Evolutionary conservation across 1,140 invertebrate genomes (phyloP).

Genomic region (Psilanteris sp.): DNA sequence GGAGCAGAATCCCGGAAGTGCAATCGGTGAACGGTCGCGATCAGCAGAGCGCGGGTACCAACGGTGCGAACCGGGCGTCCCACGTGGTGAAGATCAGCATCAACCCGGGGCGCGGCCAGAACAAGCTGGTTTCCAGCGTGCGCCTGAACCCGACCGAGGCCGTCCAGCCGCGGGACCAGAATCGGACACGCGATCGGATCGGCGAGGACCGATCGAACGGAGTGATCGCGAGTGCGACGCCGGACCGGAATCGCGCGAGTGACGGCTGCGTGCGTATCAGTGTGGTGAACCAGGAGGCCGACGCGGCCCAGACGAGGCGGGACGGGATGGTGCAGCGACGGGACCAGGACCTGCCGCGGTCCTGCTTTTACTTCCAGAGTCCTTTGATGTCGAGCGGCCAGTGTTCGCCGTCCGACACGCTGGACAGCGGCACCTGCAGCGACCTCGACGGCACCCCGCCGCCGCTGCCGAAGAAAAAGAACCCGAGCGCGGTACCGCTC

Average conservation of each 20-base stretch:
- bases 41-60: constrained; percentile 72
- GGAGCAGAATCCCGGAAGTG: constrained; percentile 71
- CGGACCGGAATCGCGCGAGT: constrained; percentile 51
- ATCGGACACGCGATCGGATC: too few relatives aligned
- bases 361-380: constrained; percentile 82
- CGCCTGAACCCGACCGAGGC: constrained; percentile 69
- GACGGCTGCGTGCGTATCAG: constrained; percentile 79
- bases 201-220: too few relatives aligned
- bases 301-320: constrained; percentile 32
- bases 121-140: constrained; percentile 73
- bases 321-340: constrained; percentile 72
- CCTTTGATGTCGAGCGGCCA: constrained; percentile 86
- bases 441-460: constrained; percentile 88
- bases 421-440: constrained; percentile 91
- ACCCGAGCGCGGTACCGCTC: constrained; percentile 62
- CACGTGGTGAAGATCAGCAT: constrained; percentile 86
- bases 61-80: constrained; percentile 47
- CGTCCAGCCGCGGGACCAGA: too few relatives aligned
- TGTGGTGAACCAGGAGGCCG: constrained; percentile 66
- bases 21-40: constrained; percentile 78
- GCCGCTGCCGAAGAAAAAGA: constrained; percentile 85
- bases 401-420: constrained; percentile 87
- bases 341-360: constrained; percentile 58
- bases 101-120: constrained; percentile 81
- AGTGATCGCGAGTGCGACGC: too few relatives aligned